Evolutionary conservation across 2,113 vertebrate genomes (phyloP), one percentile per base, ranked within the genome.

Genomic region (Mobula birostris): DNA sequence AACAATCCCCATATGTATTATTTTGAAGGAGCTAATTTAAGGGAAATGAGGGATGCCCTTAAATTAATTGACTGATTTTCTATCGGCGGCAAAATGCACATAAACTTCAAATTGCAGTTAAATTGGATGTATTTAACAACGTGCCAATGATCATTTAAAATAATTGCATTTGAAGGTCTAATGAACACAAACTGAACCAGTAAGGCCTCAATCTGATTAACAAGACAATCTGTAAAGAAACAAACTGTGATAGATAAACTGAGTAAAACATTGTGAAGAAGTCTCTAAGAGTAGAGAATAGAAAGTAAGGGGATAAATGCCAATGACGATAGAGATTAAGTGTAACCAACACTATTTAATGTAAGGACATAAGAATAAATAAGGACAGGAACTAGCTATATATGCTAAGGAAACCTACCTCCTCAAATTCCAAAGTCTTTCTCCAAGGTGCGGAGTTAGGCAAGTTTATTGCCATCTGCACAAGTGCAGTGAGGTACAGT

Each of bases 1-100:
- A 68, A 14, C n/a, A 66, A 63, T 90, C 6, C 4, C 1, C 7
- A 66, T 68, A n/a, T 32, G 32, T 66, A 32, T 14, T 29, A 29
- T 17, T 66, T 88, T 63, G 29, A 63, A 88, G 61, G 12, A 68
- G n/a, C 27, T 63, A 88, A 68, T 29, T 7, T 79, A 27, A 66
- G 66, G 61, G 63, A 29, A 32, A 90, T 6, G 61, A 19, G n/a
- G 29, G 85, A 61, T 29, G 85, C 15, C 1, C 27, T 87, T 87
- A 66, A 90, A 90, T 90, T 66, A 66, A 90, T 63, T 88, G 24
- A 88, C 58, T n/a, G 24, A 88, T 63, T n/a, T 88, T 90, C 6
- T 90, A 90, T 63, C 8, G 12, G 61, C 7, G 85, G 58, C 5
- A 68, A 15, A 90, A 90, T 68, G 66, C 58, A 88, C 61, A 61